These are phyloP conservation scores for Nanorana parkeri DNA, from an alignment of 2,113 vertebrate genomes.

Conservation along the genomic window DNA sequence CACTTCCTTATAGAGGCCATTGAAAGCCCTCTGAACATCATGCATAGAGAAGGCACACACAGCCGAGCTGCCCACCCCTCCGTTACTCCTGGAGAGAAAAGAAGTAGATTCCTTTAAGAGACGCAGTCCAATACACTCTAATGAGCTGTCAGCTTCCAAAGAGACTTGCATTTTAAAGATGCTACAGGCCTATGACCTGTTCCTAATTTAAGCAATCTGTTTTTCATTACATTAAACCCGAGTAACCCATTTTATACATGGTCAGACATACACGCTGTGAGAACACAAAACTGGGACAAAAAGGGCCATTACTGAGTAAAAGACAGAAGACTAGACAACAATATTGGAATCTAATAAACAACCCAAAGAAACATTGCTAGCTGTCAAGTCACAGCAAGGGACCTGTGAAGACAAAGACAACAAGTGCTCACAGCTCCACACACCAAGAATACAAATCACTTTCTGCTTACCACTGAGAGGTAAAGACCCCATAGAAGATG, in stretches of 20 bases:
- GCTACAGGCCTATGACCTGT: background rate
- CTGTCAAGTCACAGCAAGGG: conserved; percentile 6
- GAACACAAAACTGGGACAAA: conserved; percentile 11
- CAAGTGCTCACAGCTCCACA: conserved; percentile 17
- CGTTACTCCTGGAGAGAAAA: conserved; percentile 80
- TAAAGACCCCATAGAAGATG: conserved; percentile 93
- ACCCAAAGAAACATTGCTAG: background rate
- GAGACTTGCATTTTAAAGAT: background rate
- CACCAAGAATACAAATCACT: background rate
- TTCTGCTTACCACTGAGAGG: conserved; percentile 87
- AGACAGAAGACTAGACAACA: background rate
- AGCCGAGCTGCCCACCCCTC: conserved; percentile 85
- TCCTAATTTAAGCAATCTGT: background rate
- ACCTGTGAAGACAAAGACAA: conserved; percentile 3
- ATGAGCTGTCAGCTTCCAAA: background rate
- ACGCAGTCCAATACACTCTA: background rate
- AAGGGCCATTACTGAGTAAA: background rate
- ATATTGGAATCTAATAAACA: conserved; percentile 4
- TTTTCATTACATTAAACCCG: background rate
- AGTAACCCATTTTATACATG: background rate
- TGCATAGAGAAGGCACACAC: conserved; percentile 90
- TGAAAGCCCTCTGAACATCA: conserved; percentile 85
- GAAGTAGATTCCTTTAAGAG: background rate
- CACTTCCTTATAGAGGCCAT: conserved; percentile 89
- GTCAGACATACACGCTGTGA: background rate